phyloP scores from a whole-genome alignment of 1,140 invertebrate genomes.

The Drosophila rhopaloa region DNA sequence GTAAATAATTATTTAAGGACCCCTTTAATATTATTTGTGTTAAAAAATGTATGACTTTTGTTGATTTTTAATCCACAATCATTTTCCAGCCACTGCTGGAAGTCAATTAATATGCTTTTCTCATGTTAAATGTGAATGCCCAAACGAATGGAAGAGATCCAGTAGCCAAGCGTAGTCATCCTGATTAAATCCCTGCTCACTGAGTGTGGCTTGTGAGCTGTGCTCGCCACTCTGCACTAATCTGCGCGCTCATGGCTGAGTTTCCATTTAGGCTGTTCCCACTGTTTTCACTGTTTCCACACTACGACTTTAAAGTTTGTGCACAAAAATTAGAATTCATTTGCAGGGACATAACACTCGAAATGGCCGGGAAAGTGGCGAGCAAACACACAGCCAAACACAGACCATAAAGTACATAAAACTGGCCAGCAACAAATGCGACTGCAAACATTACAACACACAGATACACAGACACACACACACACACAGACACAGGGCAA shows the following conservation, averaged over 20 bases:
- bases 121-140: neutral
- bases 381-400: slow-evolving; percentile 8
- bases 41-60: too few species aligned
- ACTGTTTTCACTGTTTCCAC: slow-evolving; percentile 28
- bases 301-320: slow-evolving; percentile 55
- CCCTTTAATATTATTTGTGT: too few species aligned
- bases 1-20: too few species aligned
- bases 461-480: slow-evolving; percentile 1
- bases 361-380: slow-evolving; percentile 43
- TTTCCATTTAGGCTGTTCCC: slow-evolving; percentile 39
- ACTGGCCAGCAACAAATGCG: slow-evolving; percentile 54
- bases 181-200: slow-evolving; percentile 13
- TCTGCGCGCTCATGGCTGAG: slow-evolving; percentile 39
- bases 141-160: neutral
- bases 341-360: slow-evolving; percentile 64
- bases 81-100: neutral
- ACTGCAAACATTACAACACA: slow-evolving; percentile 11
- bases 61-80: too few species aligned
- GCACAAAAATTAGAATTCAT: slow-evolving; percentile 78
- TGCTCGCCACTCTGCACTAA: slow-evolving; percentile 27
- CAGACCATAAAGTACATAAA: slow-evolving; percentile 44
- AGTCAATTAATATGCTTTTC: too few species aligned
- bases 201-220: slow-evolving; percentile 11
- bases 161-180: neutral
- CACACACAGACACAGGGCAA: neutral